These are phyloP conservation scores for Prenolepis imparis DNA, from an alignment of 2,888 invertebrate genomes.

Conservation along the genomic window DNA sequence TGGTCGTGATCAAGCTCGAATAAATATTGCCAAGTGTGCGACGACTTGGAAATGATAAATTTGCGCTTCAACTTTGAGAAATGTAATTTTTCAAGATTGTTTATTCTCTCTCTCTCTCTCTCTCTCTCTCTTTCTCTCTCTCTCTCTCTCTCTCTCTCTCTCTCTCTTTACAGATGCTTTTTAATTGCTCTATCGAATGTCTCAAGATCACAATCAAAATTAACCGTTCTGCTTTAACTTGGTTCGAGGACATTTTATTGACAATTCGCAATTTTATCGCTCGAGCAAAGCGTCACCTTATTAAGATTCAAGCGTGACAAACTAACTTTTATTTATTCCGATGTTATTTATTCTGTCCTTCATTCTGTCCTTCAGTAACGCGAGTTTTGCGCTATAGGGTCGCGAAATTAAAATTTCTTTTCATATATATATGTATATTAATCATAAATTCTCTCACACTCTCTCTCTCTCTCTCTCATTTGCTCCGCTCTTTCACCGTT, in stretches of 20 bases:
- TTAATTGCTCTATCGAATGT: not conserved
- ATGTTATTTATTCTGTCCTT: too few relatives aligned
- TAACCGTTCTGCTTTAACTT: conserved; percentile 8
- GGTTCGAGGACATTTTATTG: not conserved
- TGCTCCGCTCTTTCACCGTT: conserved; percentile 44
- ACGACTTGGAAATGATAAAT: not conserved
- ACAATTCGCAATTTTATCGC: not conserved
- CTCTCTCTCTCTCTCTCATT: not conserved
- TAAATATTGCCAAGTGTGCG: not conserved
- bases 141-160: too few relatives aligned
- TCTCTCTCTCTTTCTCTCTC: too few relatives aligned
- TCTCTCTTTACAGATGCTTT: not conserved
- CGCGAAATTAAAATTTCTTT: conserved; percentile 62
- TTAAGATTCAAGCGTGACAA: conserved; percentile 35
- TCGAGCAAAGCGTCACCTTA: not conserved
- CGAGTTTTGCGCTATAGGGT: conserved; percentile 59
- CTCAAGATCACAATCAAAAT: not conserved
- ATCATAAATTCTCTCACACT: conserved; percentile 48
- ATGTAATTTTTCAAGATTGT: not conserved
- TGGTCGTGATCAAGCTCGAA: conserved; percentile 28
- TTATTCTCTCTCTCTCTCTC: not conserved
- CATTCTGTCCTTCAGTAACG: conserved; percentile 58
- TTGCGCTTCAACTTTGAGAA: not conserved
- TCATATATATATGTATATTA: conserved; percentile 44
- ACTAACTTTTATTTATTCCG: not conserved